Percentiles rank a stretch among this genome's conserved stretches.
Conservation (phyloP, 1,140 invertebrate genomes). For the Chionoecetes opilio region DNA sequence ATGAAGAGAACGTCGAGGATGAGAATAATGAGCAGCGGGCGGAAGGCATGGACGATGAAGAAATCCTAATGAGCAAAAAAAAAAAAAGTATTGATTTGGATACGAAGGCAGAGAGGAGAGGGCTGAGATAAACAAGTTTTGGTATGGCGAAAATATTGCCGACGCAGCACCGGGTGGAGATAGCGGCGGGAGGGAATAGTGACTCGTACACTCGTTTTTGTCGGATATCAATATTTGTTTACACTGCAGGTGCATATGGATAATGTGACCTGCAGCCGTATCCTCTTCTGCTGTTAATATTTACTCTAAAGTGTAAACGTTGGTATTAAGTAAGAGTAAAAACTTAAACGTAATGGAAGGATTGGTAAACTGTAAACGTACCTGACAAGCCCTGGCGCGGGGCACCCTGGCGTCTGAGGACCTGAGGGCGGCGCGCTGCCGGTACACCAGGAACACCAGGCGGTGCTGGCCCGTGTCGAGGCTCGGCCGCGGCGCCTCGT, state of each 20-base stretch:
- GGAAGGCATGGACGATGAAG: background rate
- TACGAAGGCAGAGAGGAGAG: background rate
- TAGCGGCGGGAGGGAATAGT: too few species aligned
- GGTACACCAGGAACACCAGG: slow-evolving; percentile 67
- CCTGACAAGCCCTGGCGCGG: slow-evolving; percentile 56
- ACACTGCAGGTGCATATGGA: too few species aligned
- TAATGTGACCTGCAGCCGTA: too few species aligned
- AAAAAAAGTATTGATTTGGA: background rate
- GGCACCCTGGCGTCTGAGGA: background rate
- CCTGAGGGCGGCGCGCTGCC: slow-evolving; percentile 36
- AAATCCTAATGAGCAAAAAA: background rate
- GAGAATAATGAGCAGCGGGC: background rate
- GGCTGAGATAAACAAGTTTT: background rate
- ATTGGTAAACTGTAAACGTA: too few species aligned
- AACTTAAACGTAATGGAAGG: too few species aligned
- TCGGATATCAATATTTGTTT: too few species aligned
- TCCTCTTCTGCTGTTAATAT: too few species aligned
- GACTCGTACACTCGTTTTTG: too few species aligned
- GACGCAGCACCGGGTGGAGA: too few species aligned
- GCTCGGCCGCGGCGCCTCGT: slow-evolving; percentile 54
- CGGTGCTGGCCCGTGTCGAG: slow-evolving; percentile 50
- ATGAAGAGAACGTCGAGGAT: background rate
- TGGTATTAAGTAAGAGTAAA: too few species aligned
- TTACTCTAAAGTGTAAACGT: too few species aligned
- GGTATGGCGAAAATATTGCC: too few species aligned